Percentiles rank a stretch among this genome's conserved stretches.
Evolutionary conservation across 2,113 vertebrate genomes (phyloP).

Genomic region (Tupaia chinensis): DNA sequence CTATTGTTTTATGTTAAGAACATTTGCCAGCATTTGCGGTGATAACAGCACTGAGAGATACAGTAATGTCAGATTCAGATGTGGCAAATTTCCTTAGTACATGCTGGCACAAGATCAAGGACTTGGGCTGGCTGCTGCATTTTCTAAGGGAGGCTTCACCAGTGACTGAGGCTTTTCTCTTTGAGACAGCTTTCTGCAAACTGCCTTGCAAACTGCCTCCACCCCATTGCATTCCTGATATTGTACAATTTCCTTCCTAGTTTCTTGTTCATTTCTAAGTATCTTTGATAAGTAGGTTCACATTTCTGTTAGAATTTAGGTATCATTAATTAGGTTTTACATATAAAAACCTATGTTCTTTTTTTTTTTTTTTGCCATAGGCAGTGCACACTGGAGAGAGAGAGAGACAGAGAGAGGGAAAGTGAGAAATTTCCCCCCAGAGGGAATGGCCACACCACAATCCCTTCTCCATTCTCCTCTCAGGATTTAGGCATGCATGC

Average conservation of each 20-base stretch:
- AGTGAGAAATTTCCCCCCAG: too few species aligned
- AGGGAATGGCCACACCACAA: too few species aligned
- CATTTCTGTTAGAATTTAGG: conserved; percentile 25
- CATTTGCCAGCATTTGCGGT: conserved; percentile 69
- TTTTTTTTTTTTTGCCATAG: too few species aligned
- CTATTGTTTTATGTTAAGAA: conserved; percentile 79
- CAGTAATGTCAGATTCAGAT: conserved; percentile 55
- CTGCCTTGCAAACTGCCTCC: conserved; percentile 42
- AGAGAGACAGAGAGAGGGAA: too few species aligned
- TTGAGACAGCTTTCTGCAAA: conserved; percentile 42
- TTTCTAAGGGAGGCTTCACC: conserved; percentile 55
- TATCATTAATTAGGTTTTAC: conserved; percentile 53
- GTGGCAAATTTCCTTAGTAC: conserved; percentile 54
- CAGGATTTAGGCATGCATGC: too few species aligned
- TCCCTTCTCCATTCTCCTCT: too few species aligned
- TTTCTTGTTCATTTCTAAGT: conserved; percentile 43
- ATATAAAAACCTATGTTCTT: neutral
- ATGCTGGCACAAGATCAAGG: conserved; percentile 71
- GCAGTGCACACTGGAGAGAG: too few species aligned
- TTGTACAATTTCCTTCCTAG: conserved; percentile 17
- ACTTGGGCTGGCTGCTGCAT: conserved; percentile 16
- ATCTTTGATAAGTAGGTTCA: conserved; percentile 46
- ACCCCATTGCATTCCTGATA: neutral
- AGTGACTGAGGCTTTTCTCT: conserved; percentile 48
- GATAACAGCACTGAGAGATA: conserved; percentile 74